Evolutionary conservation across 1,140 invertebrate genomes (phyloP), one percentile per base, ranked within the genome.

Genomic region (Trichogramma pretiosum): DNA sequence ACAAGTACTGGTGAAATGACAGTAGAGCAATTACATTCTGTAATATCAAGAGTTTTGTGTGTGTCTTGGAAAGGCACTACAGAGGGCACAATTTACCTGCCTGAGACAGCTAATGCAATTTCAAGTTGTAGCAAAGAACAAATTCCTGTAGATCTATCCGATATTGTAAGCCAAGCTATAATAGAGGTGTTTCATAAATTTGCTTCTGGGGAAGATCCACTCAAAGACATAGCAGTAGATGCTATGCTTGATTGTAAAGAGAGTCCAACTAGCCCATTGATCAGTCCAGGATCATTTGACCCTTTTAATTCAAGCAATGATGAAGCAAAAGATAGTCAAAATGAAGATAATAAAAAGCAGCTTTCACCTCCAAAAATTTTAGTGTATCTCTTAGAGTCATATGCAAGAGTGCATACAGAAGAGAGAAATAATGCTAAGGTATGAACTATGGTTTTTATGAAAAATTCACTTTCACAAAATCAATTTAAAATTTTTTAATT

Each of bases 391-490:
- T 63, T 83, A 54, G 77, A 81, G 55, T 82, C 78, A 51, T 85
- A 84, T 61, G 74, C 76, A n/a, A 76, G 81, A 54, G 77, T 83
- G 8, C 76, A 76, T 32, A 54, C 78, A 2, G 82, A 86, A 57
- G 82, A 84, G 61, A 73, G 78, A 54, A 81, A 82, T 63, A 73
- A 84, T 62, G 83, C 86, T 17, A 90, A 88, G 74, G 79, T 80
- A 34, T 39, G 19, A 19, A 38, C n/a, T n/a, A n/a, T n/a, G n/a
- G n/a, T n/a, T n/a, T n/a, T n/a, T 24, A 23, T 23, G 10, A 49
- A 46, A 22, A 38, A 30, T 48, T 43, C 35, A 40, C 11, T 39
- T 13, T 10, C 23, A 28, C 1, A 7, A 37, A 26, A 37, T 11
- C 5, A 10, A 46, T 36, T 36, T 13, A 38, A 39, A 38, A 36